phyloP scores from a whole-genome alignment of 1,140 invertebrate species.

The Drosophila sproati region DNA sequence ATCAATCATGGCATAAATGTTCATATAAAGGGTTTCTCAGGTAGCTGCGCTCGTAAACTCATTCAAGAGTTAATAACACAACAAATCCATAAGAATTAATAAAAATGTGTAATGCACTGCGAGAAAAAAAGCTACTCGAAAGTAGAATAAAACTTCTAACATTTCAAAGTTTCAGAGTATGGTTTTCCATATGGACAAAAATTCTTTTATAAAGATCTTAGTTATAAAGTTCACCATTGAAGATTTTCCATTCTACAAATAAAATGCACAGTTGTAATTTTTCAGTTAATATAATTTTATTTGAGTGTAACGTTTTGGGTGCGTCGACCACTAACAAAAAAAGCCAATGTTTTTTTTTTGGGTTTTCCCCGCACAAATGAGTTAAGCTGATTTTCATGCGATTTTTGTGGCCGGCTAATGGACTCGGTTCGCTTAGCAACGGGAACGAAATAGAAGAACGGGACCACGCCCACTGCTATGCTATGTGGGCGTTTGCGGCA shows the following conservation, averaged over 20 bases:
- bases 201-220: too few relatives aligned
- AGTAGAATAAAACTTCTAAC: too few relatives aligned
- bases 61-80: slow-evolving; percentile 1
- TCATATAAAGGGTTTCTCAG: slow-evolving; percentile 6
- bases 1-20: background rate
- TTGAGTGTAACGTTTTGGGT: background rate
- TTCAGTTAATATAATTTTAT: background rate
- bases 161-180: too few relatives aligned
- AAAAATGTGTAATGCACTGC: too few relatives aligned
- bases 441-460: too few relatives aligned
- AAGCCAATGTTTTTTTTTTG: slow-evolving; percentile 32
- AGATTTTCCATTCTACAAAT: too few relatives aligned
- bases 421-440: slow-evolving; percentile 34
- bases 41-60: background rate
- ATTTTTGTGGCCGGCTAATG: slow-evolving; percentile 45
- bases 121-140: too few relatives aligned
- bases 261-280: background rate
- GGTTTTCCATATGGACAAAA: too few relatives aligned
- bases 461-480: slow-evolving; percentile 45
- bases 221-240: too few relatives aligned
- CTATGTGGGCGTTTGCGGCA: slow-evolving; percentile 46
- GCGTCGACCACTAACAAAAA: slow-evolving; percentile 11
- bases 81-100: background rate
- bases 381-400: slow-evolving; percentile 74
- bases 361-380: slow-evolving; percentile 46